A percentile compares a stretch with the other conserved stretches of the same genome.
These are phyloP conservation scores for Neelides folsomi DNA, from an alignment of 2,888 invertebrate genomes.

Conservation along the genomic window DNA sequence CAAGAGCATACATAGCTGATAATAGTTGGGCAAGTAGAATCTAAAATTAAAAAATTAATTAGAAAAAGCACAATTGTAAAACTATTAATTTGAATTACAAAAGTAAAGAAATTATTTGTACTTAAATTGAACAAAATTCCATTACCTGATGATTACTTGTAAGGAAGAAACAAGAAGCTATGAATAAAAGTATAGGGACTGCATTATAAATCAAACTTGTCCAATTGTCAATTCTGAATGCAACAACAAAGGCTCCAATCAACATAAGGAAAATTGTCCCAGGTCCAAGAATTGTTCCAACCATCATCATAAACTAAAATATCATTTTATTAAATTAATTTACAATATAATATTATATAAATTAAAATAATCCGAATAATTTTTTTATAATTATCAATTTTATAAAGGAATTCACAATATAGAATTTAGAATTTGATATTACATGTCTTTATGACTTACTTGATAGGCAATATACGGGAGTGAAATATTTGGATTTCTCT, in stretches of 20 bases:
- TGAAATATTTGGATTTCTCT: conserved; percentile 44
- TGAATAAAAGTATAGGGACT: conserved; percentile 53
- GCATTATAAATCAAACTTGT: conserved; percentile 53
- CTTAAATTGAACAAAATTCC: no score
- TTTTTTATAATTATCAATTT: neutral
- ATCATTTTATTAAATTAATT: no score
- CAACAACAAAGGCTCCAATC: conserved; percentile 65
- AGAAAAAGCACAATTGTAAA: no score
- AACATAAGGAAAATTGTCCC: conserved; percentile 72
- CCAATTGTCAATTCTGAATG: conserved; percentile 58
- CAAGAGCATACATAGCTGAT: conserved; percentile 62
- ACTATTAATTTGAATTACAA: no score
- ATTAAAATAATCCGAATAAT: neutral
- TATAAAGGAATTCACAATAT: neutral
- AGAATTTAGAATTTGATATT: no score
- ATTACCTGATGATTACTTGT: conserved; percentile 54
- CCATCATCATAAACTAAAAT: conserved; percentile 48
- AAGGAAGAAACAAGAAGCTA: conserved; percentile 54
- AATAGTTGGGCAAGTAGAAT: conserved; percentile 58
- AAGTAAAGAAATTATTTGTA: no score
- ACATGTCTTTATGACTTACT: no score
- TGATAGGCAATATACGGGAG: conserved; percentile 37
- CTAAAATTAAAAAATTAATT: conserved; percentile 38
- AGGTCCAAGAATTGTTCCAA: conserved; percentile 66
- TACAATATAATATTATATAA: no score